Evolutionary conservation across 1,140 invertebrate species (phyloP).

Genomic region (Varroa destructor): DNA sequence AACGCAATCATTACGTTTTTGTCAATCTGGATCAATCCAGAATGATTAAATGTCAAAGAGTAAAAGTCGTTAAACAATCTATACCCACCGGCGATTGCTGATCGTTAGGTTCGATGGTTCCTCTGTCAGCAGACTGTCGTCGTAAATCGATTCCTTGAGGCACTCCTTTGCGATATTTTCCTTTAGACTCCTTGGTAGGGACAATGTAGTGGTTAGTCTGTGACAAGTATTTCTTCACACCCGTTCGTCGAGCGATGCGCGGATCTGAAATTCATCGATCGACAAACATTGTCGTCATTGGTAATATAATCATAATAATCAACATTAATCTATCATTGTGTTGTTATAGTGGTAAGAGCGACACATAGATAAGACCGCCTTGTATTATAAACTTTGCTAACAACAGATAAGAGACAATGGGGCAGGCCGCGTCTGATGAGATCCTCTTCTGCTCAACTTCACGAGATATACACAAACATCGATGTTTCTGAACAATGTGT

Average conservation of each 20-base stretch:
- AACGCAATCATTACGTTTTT: too few species aligned
- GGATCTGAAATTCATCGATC: background rate
- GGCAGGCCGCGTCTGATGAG: too few species aligned
- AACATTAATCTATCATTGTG: background rate
- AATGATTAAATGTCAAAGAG: too few species aligned
- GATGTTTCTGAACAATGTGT: too few species aligned
- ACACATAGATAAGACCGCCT: background rate
- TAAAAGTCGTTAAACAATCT: too few species aligned
- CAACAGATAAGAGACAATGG: too few species aligned
- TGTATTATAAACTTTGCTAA: background rate
- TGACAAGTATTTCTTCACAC: slow-evolving; percentile 19
- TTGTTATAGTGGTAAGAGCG: background rate
- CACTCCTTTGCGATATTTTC: slow-evolving; percentile 15
- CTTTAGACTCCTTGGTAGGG: slow-evolving; percentile 21
- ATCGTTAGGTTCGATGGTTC: too few species aligned
- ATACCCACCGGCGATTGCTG: too few species aligned
- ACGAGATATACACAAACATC: too few species aligned
- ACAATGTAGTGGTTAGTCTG: slow-evolving; percentile 14
- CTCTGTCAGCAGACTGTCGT: too few species aligned
- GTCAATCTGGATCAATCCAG: too few species aligned
- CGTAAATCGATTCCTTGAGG: background rate
- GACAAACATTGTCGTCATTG: background rate
- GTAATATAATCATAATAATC: slow-evolving; percentile 8
- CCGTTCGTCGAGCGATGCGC: slow-evolving; percentile 12
- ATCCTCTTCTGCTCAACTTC: too few species aligned